Conservation (phyloP, 2,797 vertebrate genomes). For the Hoplostethus atlanticus region DNA sequence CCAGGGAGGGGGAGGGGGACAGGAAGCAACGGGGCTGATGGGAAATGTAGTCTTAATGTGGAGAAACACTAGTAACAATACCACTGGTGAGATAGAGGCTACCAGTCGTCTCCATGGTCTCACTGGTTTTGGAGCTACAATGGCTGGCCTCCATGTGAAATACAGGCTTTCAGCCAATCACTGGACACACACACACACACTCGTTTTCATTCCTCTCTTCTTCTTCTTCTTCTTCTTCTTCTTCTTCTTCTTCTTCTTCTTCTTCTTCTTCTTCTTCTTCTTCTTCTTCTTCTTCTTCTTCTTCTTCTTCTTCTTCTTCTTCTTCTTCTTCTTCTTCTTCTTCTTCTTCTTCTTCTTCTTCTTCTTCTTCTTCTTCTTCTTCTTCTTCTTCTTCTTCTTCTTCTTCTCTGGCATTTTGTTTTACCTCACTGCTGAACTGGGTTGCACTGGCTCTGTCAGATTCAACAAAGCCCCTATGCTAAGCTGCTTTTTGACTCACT, state of each 20-base stretch:
- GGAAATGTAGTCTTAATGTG: too few relatives aligned
- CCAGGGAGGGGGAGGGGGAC: too few relatives aligned
- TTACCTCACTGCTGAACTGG: slow-evolving; percentile 5
- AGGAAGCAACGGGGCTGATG: too few relatives aligned
- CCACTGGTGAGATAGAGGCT: too few relatives aligned
- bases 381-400: slow-evolving; percentile 2
- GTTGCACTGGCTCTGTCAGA: slow-evolving; percentile 30
- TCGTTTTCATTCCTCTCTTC: too few relatives aligned
- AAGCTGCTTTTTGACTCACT: slow-evolving; percentile 58
- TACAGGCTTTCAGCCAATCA: too few relatives aligned
- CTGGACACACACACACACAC: too few relatives aligned
- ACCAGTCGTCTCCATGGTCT: too few relatives aligned
- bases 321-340: slow-evolving; percentile 20
- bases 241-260: slow-evolving; percentile 40
- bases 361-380: slow-evolving; percentile 39
- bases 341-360: slow-evolving; percentile 48
- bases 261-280: slow-evolving; percentile 48
- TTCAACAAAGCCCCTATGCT: slow-evolving; percentile 52
- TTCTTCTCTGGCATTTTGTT: slow-evolving; percentile 46
- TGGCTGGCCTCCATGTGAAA: too few relatives aligned
- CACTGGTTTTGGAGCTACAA: too few relatives aligned
- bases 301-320: slow-evolving; percentile 44
- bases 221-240: slow-evolving; percentile 15
- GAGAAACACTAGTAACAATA: too few relatives aligned
- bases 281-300: slow-evolving; percentile 38